phyloP scores from a whole-genome alignment of 2,888 invertebrate genomes.

The Ectemnius lituratus region DNA sequence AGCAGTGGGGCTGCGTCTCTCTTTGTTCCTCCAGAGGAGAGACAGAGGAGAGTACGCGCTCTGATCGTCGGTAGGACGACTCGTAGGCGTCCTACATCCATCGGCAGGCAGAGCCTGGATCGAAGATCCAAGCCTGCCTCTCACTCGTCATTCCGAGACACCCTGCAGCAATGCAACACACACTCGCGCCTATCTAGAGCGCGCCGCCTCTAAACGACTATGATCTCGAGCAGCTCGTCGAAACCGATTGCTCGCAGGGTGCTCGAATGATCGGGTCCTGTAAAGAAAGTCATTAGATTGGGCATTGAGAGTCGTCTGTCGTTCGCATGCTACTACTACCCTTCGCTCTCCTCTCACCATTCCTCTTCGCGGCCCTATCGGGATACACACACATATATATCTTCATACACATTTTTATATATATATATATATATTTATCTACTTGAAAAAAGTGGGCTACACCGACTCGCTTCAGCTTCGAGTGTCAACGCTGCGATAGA shows the following conservation, averaged over 20 bases:
- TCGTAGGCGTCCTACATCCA: not conserved
- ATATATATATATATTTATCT: not conserved
- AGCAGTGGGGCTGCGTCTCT: not conserved
- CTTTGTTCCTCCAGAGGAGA: not conserved
- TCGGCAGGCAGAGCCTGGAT: no score
- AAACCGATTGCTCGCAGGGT: slow-evolving; percentile 25
- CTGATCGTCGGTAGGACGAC: not conserved
- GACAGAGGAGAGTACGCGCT: not conserved
- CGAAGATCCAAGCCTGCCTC: no score
- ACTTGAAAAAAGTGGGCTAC: not conserved
- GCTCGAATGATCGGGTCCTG: slow-evolving; percentile 34
- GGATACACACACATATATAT: no score
- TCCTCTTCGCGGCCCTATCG: not conserved
- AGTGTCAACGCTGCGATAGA: no score
- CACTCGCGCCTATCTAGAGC: no score
- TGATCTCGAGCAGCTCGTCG: no score
- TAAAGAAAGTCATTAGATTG: slow-evolving; percentile 51
- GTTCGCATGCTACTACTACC: slow-evolving; percentile 20
- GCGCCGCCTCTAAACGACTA: no score
- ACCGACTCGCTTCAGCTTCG: no score
- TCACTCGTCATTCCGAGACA: no score
- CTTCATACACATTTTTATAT: no score
- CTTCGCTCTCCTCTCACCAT: not conserved
- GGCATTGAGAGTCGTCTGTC: slow-evolving; percentile 9
- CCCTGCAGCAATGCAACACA: no score